Evolutionary conservation across 2,797 vertebrate genomes (phyloP), one percentile per base, ranked within the genome.

Genomic region (Somateria mollissima): DNA sequence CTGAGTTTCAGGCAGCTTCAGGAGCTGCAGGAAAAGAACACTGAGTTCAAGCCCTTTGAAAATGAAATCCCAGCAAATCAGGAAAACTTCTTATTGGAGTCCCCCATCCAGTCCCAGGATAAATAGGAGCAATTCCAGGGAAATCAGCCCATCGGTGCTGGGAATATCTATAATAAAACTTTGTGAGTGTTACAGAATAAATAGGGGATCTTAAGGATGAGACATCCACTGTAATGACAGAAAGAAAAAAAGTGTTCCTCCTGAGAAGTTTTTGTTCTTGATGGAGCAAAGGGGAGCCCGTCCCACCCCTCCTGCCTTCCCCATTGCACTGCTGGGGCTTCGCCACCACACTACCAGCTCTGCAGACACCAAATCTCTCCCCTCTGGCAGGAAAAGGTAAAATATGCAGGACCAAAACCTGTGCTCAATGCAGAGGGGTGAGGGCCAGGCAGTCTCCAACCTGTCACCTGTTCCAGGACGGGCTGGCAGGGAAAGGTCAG

Each of bases 401-500:
- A 20, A 76, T 41, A 57, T 4, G 2, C 58, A 73, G 86, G 79
- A 64, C 51, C 0, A 0, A 64, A 70, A 67, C 45, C 53, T 85
- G 67, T 81, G 62, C n/a, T 97, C 89, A 94, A 79, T 53, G 47
- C 0, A 1, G 37, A 80, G 17, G 79, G 76, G 62, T 81, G 80
- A 96, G 78, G 78, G 72, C 69, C 75, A 70, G 86, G 41, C 67
- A 25, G 78, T 36, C 85, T 84, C 76, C 80, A 92, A 95, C 92
- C 54, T 94, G 92, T 96, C 70, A 70, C 89, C 82, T 92, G 84
- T 87, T 96, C 71, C 72, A 87, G 92, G 78, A 91, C 0, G 2
- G 51, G 41, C 61, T 34, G 51, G 54, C 58, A 77, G 67, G 53
- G 41, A 96, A 95, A 91, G 87, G 90, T 92, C 92, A 95, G 77